Conservation (phyloP, 2,113 vertebrate genomes). For the Cnemophilus loriae region DNA sequence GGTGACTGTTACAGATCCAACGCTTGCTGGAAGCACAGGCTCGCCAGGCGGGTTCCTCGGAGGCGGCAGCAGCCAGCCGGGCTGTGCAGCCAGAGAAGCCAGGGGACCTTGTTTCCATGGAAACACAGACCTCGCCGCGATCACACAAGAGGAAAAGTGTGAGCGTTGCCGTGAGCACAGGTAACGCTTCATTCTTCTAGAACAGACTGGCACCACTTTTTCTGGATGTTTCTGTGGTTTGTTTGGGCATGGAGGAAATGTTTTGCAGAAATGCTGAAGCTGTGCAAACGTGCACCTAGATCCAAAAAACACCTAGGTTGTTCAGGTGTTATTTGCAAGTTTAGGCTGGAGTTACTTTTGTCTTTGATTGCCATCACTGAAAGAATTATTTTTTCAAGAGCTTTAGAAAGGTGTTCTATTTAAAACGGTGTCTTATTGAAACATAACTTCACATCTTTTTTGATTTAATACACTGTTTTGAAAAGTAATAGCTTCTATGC, state of each 20-base stretch:
- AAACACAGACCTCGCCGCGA: slow-evolving; percentile 42
- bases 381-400: neutral
- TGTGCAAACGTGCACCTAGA: fast-evolving
- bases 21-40: slow-evolving; percentile 87
- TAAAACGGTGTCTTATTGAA: neutral
- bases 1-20: slow-evolving; percentile 78
- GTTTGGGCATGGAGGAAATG: neutral
- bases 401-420: neutral
- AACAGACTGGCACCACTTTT: neutral
- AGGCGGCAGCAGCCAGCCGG: neutral
- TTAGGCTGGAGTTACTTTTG: neutral
- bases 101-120: slow-evolving; percentile 64
- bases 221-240: neutral
- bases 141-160: slow-evolving; percentile 67
- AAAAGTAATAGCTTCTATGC: neutral
- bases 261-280: neutral
- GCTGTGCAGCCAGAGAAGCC: neutral
- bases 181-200: slow-evolving; percentile 53
- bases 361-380: neutral
- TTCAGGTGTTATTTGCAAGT: neutral
- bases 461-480: neutral
- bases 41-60: slow-evolving; percentile 27
- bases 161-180: slow-evolving; percentile 92
- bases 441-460: neutral
- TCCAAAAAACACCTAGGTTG: neutral